Conservation (phyloP, 2,797 vertebrate genomes). For the Eospalax fontanierii region DNA sequence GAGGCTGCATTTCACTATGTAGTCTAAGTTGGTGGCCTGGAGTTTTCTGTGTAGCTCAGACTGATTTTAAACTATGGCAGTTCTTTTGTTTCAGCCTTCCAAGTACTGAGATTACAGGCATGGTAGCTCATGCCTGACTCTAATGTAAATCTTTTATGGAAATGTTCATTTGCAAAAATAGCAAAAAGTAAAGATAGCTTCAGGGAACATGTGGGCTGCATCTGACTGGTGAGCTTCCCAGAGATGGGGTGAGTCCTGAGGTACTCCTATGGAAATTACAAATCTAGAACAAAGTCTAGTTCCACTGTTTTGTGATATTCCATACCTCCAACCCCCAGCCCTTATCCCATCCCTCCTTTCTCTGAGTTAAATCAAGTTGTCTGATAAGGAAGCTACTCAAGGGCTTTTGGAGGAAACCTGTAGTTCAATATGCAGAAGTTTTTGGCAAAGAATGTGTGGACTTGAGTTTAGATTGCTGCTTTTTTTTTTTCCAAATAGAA, state of each 20-base stretch:
- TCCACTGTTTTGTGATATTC: not conserved
- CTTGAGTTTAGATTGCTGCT: slow-evolving; percentile 35
- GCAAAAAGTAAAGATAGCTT: not conserved
- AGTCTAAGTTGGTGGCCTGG: not conserved
- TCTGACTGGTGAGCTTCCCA: not conserved
- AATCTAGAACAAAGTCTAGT: not conserved
- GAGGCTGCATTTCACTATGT: not conserved
- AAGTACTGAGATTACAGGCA: not conserved
- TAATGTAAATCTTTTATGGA: not conserved
- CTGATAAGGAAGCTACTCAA: not conserved
- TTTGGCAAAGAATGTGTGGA: not conserved
- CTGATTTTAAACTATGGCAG: not conserved
- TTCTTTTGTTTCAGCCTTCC: not conserved
- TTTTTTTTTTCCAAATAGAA: not conserved
- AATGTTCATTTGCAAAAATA: not conserved
- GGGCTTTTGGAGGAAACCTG: not conserved
- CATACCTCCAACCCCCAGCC: not conserved
- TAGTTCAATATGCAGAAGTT: not conserved
- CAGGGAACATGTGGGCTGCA: not conserved
- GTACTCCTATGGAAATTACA: not conserved
- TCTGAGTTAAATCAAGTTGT: slow-evolving; percentile 1
- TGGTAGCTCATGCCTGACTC: not conserved
- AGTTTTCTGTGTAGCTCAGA: not conserved
- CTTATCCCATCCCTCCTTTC: not conserved
- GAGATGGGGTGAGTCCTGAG: not conserved